These are phyloP conservation scores for Procambarus virginalis DNA, from an alignment of 1,140 invertebrate genomes.

Conservation along the genomic window DNA sequence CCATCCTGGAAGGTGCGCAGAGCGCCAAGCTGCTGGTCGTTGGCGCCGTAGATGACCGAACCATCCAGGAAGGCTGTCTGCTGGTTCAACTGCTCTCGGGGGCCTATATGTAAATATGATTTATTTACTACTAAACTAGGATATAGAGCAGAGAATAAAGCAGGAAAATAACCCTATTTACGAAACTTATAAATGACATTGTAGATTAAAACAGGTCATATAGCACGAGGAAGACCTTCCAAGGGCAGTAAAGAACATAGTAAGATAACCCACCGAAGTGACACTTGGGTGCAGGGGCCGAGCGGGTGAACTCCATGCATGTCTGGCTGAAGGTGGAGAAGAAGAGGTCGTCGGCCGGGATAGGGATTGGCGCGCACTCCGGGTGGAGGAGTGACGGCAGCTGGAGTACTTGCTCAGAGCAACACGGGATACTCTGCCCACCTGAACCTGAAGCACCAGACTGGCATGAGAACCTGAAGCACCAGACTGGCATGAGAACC, in stretches of 20 bases:
- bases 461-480: conserved; percentile 58
- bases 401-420: neutral
- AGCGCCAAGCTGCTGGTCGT: conserved; percentile 78
- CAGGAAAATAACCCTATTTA: too few relatives aligned
- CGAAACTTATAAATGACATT: too few relatives aligned
- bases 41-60: conserved; percentile 85
- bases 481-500: too few relatives aligned
- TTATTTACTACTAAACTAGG: too few relatives aligned
- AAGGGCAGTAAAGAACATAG: neutral
- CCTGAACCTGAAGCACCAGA: conserved; percentile 77
- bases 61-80: conserved; percentile 84
- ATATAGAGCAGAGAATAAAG: too few relatives aligned
- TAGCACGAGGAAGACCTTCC: too few relatives aligned
- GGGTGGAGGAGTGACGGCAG: conserved; percentile 77
- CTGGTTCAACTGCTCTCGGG: conserved; percentile 86
- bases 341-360: conserved; percentile 83
- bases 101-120: conserved; percentile 72
- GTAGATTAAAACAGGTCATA: too few relatives aligned
- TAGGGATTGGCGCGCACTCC: conserved; percentile 86
- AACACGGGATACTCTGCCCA: conserved; percentile 50
- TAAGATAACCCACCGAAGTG: conserved; percentile 64
- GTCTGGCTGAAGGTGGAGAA: conserved; percentile 75
- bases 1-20: conserved; percentile 77
- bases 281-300: conserved; percentile 84
- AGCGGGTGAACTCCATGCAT: conserved; percentile 88